Base-by-base conservation (phyloP, 2,888 invertebrate species). In the Aquatica leii region DNA sequence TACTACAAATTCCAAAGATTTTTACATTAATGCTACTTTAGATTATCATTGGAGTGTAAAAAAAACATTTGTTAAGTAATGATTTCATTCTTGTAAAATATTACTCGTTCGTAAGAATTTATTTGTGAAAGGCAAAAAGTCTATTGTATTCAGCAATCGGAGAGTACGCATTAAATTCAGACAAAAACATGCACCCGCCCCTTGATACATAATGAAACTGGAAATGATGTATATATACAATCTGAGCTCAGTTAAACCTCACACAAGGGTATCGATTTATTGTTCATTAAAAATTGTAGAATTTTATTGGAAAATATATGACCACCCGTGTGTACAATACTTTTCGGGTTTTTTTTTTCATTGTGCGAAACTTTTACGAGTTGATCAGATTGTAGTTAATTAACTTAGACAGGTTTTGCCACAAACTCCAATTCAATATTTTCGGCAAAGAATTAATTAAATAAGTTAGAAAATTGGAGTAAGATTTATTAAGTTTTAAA, bases 151-250 rank as follows among this genome's bases (percentile, higher is more conserved):
- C 18, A n/a, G 46, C 46, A 46, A 46, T 46, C 46, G 46, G 17
- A 46, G 18, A 46, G 46, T 46, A 20, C 46, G n/a, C 46, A 46
- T 46, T 46, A 46, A 46, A 46, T 18, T 17, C 46, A 46, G 18
- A 46, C 46, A 46, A 46, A 46, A 46, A 46, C 46, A 11, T 46
- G 17, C 18, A 18, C 18, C 46, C 46, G 46, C 46, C 46, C 46
- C 46, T 46, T 46, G 46, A 46, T 46, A 46, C 46, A 46, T 46
- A 46, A 46, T 46, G 46, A 46, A 46, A 17, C 46, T 20, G 46
- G 46, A 18, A 20, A n/a, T 11, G 15, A 20, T 15, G 11, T 46
- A 46, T 46, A 46, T 18, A 46, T 14, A 46, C 46, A 46, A 46
- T 46, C 17, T 18, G 46, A 11, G 12, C 9, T 12, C 37, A n/a